Percentiles rank a stretch among this genome's conserved stretches.
Conservation (phyloP, 2,113 vertebrate species). For the Struthio camelus region DNA sequence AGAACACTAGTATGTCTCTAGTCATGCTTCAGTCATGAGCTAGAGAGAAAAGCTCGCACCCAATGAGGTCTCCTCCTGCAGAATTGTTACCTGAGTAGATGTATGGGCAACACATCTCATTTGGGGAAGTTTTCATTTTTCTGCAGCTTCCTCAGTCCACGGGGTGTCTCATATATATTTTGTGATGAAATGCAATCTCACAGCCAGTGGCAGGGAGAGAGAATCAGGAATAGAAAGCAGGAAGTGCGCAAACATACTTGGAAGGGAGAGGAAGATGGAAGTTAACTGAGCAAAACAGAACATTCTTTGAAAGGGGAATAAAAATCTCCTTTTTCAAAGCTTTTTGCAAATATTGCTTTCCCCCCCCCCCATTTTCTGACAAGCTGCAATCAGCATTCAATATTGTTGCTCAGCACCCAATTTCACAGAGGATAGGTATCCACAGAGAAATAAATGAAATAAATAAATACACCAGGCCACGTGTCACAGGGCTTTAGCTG, state of each 20-base stretch:
- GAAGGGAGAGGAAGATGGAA: background rate
- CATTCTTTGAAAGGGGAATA: background rate
- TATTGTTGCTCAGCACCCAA: slow-evolving; percentile 38
- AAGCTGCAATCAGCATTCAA: slow-evolving; percentile 60
- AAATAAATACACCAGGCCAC: slow-evolving; percentile 68
- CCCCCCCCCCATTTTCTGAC: slow-evolving; percentile 47
- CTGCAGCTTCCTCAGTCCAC: background rate
- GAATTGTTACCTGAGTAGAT: background rate
- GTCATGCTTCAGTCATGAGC: background rate
- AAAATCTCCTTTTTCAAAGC: background rate
- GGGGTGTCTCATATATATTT: background rate
- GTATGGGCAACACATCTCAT: background rate
- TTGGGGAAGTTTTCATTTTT: background rate
- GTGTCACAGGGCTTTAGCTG: slow-evolving; percentile 1
- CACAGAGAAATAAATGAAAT: slow-evolving; percentile 56
- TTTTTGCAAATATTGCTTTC: slow-evolving; percentile 63
- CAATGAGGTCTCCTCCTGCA: background rate
- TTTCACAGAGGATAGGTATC: slow-evolving; percentile 49
- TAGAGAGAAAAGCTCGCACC: background rate
- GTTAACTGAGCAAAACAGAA: background rate
- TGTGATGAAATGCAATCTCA: background rate
- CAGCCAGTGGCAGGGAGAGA: background rate
- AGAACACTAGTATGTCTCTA: fast-evolving
- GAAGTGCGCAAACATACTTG: background rate
- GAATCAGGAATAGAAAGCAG: slow-evolving; percentile 2